A percentile compares a stretch with the other conserved stretches of the same genome.
Conservation (phyloP, 2,888 invertebrate genomes). For the Tetheella fluctuosa region DNA sequence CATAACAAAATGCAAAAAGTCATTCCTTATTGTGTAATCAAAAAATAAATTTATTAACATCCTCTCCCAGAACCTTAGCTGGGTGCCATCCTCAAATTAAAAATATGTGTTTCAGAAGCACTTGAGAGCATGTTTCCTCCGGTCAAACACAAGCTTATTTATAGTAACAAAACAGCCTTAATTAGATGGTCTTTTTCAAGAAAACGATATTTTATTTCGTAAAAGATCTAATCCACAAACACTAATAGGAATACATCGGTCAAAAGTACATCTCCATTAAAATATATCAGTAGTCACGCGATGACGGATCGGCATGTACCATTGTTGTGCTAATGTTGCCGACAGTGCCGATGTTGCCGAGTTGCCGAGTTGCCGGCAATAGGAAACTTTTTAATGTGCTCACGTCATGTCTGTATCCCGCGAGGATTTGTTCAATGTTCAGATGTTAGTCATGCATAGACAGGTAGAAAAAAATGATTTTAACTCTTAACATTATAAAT, state of each 20-base stretch:
- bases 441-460: background rate
- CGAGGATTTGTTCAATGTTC: constrained; percentile 2
- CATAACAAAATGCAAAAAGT: too few relatives aligned
- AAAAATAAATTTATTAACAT: too few relatives aligned
- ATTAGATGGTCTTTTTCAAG: too few relatives aligned
- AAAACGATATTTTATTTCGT: constrained; percentile 7
- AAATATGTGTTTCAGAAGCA: too few relatives aligned
- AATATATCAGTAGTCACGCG: constrained; percentile 82
- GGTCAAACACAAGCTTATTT: too few relatives aligned
- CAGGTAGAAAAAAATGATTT: too few relatives aligned
- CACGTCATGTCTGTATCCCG: constrained; percentile 19
- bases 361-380: constrained; percentile 9
- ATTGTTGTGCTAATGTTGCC: constrained; percentile 79
- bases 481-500: too few relatives aligned
- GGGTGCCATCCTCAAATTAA: too few relatives aligned
- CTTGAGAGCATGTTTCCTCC: too few relatives aligned
- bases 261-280: constrained; percentile 81
- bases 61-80: too few relatives aligned
- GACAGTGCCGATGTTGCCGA: constrained; percentile 28
- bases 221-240: constrained; percentile 32
- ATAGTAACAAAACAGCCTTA: too few relatives aligned
- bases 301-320: constrained; percentile 76
- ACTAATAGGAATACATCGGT: constrained; percentile 39
- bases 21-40: too few relatives aligned
- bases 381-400: constrained; percentile 52